Conservation (phyloP, 2,113 vertebrate genomes). For the Grammomys dolichurus region DNA sequence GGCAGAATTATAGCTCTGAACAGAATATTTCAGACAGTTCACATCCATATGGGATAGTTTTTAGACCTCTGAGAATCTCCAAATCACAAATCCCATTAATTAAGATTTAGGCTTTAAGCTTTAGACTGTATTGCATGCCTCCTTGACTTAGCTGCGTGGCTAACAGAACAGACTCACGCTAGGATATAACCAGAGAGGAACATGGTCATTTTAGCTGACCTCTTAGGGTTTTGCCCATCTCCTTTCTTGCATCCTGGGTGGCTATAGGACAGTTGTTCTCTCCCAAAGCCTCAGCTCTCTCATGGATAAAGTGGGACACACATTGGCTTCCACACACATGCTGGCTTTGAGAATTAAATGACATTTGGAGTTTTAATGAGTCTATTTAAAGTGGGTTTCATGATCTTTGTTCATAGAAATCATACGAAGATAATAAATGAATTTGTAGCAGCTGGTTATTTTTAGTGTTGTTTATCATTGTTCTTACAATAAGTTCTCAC, state of each 20-base stretch:
- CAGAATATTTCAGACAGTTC: constrained; percentile 53
- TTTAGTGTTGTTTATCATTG: constrained; percentile 7
- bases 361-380: constrained; percentile 40
- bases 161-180: not conserved
- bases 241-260: not conserved
- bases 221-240: not conserved
- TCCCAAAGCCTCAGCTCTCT: not conserved
- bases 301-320: not conserved
- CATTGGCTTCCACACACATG: not conserved
- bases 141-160: not conserved
- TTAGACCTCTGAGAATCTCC: constrained; percentile 32
- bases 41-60: constrained; percentile 8
- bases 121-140: not conserved
- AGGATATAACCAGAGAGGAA: not conserved
- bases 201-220: not conserved
- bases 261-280: not conserved
- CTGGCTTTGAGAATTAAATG: constrained; percentile 1
- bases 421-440: constrained; percentile 34
- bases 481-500: constrained; percentile 3
- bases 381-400: not conserved
- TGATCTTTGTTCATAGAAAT: not conserved
- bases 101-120: constrained; percentile 50
- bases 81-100: constrained; percentile 53
- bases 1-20: constrained; percentile 37
- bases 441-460: constrained; percentile 37